phyloP scores from a whole-genome alignment of 2,797 vertebrate species.

The Myotis planiceps region DNA sequence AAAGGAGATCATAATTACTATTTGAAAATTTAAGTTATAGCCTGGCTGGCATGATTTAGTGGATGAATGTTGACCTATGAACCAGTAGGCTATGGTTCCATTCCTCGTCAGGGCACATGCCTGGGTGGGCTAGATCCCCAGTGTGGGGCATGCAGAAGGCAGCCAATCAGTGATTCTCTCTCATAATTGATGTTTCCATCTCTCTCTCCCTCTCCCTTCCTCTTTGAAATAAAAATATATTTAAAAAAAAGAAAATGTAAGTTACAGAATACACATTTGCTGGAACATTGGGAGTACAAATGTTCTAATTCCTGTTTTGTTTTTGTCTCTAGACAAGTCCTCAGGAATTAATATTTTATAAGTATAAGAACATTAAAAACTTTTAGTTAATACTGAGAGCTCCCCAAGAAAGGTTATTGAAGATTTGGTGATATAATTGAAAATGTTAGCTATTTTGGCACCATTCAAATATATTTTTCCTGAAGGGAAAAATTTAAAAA shows the following conservation, averaged over 20 bases:
- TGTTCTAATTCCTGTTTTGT: background rate
- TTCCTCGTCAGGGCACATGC: too few species aligned
- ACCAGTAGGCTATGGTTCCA: too few species aligned
- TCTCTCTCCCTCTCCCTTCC: too few species aligned
- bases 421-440: background rate
- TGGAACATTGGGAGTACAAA: background rate
- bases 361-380: background rate
- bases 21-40: background rate
- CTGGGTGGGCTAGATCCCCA: too few species aligned
- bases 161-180: too few species aligned
- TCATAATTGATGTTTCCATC: too few species aligned
- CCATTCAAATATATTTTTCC: background rate
- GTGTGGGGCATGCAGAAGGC: too few species aligned
- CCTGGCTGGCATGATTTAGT: too few species aligned
- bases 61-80: too few species aligned
- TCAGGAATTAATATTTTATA: background rate
- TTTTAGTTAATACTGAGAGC: background rate
- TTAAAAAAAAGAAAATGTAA: background rate
- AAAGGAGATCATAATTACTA: background rate
- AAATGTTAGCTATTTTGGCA: background rate
- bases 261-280: background rate
- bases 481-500: background rate
- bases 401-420: background rate
- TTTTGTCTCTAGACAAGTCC: background rate
- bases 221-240: too few species aligned